Base-by-base conservation (phyloP, 2,888 invertebrate species). In the Hypercompe scribonia region DNA sequence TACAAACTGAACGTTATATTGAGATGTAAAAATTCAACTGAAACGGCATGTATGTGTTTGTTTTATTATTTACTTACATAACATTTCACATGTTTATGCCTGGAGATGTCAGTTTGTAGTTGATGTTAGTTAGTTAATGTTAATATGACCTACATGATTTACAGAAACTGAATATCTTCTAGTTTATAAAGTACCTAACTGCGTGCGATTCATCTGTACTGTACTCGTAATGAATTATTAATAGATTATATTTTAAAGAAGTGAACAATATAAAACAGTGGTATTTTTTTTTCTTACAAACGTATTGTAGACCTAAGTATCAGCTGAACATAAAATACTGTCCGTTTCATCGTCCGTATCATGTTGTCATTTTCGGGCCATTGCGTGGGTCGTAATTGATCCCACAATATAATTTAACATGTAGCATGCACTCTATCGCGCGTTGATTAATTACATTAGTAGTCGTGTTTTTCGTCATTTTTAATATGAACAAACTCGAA, bases 341-440 rank as follows among this genome's bases (percentile, higher is more conserved):
- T 5, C 13, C 24, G 50, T 24, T 50, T 50, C 50, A 50, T 50
- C 18, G 18, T n/a, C 36, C 36, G 36, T 36, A 8, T 36, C 13
- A 46, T 15, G 21, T 61, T 18, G 5, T 31, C 5, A 31, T 61
- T 61, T 58, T 61, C 61, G 5, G 15, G 28, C 61, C 5, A 18
- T 61, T 31, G 61, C 61, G 61, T 61, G 61, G 61, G 28, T 7
- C 31, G 61, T 61, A 61, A 58, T 58, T 58, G 58, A 58, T 54
- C 54, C 54, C 11, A 58, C n/a, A 58, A 28, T 58, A 28, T 58
- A 58, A 28, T 58, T 58, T 58, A 58, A 11, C 54, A 58, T 58
- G 54, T n/a, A 58, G 54, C 54, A 58, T 61, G 61, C 61, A 61
- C 28, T 61, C 61, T 58, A 61, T 61, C 61, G 28, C 61, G 61